Conservation (phyloP, 2,113 vertebrate genomes). For the Trematomus loennbergii region DNA sequence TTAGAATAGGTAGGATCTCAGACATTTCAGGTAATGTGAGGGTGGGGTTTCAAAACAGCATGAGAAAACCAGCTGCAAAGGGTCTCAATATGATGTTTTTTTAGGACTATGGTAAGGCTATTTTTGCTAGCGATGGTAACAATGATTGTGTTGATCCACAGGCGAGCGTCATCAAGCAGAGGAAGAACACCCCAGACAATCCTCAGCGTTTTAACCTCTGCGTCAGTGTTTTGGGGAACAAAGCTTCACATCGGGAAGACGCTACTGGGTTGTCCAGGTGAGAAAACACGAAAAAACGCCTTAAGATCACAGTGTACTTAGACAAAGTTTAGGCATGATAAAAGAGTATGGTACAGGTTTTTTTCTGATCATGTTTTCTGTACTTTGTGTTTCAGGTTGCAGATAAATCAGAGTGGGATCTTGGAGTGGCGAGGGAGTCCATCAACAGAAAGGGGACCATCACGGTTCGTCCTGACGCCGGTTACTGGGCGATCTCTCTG, state of each 20-base stretch:
- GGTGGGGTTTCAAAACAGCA: no score
- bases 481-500: slow-evolving; percentile 74
- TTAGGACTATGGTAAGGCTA: no score
- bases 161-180: slow-evolving; percentile 45
- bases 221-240: slow-evolving; percentile 60
- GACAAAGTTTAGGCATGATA: background rate
- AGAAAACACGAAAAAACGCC: background rate
- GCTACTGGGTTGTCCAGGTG: slow-evolving; percentile 69
- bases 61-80: background rate
- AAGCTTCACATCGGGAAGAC: slow-evolving; percentile 50
- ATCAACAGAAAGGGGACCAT: slow-evolving; percentile 72
- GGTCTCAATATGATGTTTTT: background rate
- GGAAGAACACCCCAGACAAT: background rate
- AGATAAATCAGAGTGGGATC: slow-evolving; percentile 73
- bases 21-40: background rate
- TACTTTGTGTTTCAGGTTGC: slow-evolving; percentile 56
- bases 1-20: background rate
- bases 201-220: slow-evolving; percentile 61
- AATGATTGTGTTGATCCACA: background rate
- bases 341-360: no score
- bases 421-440: slow-evolving; percentile 72
- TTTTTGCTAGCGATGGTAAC: background rate
- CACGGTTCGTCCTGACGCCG: slow-evolving; percentile 49
- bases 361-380: background rate
- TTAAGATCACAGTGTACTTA: background rate